These are phyloP conservation scores for Siniperca knerii DNA, from an alignment of 2,113 vertebrate genomes.

Conservation along the genomic window DNA sequence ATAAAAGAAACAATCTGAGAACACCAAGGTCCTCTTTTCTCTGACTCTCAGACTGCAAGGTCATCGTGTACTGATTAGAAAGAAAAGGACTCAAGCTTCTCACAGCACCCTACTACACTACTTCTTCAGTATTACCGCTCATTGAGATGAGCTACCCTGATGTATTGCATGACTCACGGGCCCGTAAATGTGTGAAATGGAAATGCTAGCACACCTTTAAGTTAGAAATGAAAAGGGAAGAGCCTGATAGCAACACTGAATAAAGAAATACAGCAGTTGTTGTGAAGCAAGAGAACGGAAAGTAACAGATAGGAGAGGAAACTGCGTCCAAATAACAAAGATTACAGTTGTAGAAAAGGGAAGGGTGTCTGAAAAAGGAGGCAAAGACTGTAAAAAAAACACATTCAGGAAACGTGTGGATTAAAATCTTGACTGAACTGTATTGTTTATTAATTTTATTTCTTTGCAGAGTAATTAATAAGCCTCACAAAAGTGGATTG, in stretches of 20 bases:
- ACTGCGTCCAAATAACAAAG: neutral
- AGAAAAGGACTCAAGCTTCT: slow-evolving; percentile 16
- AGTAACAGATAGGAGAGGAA: slow-evolving; percentile 11
- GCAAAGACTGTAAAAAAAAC: no score
- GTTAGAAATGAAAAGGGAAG: slow-evolving; percentile 8
- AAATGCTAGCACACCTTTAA: slow-evolving; percentile 24
- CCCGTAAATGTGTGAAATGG: slow-evolving; percentile 25
- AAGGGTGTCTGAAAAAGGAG: neutral
- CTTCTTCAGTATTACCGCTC: slow-evolving; percentile 4
- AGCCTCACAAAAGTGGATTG: neutral
- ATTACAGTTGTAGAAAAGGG: neutral
- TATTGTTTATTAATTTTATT: neutral
- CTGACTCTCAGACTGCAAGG: slow-evolving; percentile 7
- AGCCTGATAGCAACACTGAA: neutral
- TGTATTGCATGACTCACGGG: slow-evolving; percentile 30
- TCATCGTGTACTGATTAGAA: neutral
- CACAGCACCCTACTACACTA: neutral
- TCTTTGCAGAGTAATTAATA: neutral
- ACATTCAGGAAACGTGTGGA: neutral
- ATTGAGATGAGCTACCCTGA: slow-evolving; percentile 10
- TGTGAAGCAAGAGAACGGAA: neutral
- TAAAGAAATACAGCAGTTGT: slow-evolving; percentile 15
- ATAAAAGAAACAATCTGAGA: slow-evolving; percentile 14
- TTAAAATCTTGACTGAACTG: neutral
- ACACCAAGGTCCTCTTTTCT: slow-evolving; percentile 46